Evolutionary conservation across 2,113 vertebrate species (phyloP), one percentile per base, ranked within the genome.

Genomic region (Poeciliopsis retropinna): DNA sequence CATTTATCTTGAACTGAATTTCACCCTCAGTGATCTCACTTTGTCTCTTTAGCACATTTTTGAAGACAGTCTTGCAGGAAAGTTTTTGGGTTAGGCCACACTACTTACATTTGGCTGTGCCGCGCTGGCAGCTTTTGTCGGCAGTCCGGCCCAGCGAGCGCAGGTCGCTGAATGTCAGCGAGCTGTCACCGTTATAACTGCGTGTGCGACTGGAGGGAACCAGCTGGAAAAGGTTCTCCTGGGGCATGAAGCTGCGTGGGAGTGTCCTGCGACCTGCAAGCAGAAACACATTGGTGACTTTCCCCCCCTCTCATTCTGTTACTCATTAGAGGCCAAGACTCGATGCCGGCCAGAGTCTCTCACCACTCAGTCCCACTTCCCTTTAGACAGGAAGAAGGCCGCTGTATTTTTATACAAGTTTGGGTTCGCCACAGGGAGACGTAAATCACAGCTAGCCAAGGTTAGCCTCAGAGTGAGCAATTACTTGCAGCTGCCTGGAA

Each of bases 221-320:
- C 37, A 97, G 92, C 89, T 96, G 96, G 54, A 97, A 97, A 47
- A 95, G 92, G 84, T 96, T 96, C 88, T 97, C 96, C 80, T 96
- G 96, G 0, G 96, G 96, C 91, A 96, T 95, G 67, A 96, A 98
- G 89, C 96, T 97, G 76, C 97, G 94, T 0, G 97, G 97, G 80
- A 97, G 97, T 4, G 96, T 98, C 82, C 96, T 95, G 4, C 97
- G 92, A 73, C 97, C 97, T 98, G 86, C 0, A 70, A 66, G 85
- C 73, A 60, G 1, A 67, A 72, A 72, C 70, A 63, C n/a, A 61
- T 80, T 75, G 68, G 67, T 66, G 62, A 51, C 27, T 28, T 30
- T 7, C 2, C 1, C 27, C 25, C 61, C 54, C 72, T 70, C 70
- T 71, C 70, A 73, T 19, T 39, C 69, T 44, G 66, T 73, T 25